phyloP scores from a whole-genome alignment of 2,888 invertebrate species.

The Euproctis similis region DNA sequence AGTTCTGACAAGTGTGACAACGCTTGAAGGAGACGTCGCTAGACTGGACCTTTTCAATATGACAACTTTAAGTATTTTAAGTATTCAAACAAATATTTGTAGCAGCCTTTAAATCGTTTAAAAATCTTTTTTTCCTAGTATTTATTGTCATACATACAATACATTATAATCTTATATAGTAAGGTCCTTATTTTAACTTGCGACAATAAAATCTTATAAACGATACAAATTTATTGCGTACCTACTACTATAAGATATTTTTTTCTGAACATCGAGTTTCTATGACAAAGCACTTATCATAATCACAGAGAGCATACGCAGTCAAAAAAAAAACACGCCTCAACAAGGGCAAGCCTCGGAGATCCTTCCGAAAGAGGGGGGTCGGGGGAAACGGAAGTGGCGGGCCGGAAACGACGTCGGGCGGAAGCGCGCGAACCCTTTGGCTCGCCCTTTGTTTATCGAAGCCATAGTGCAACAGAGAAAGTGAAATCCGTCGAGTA shows the following conservation, averaged over 20 bases:
- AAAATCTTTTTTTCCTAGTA: too few relatives aligned
- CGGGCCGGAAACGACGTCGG: conserved; percentile 57
- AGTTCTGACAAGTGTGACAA: conserved; percentile 12
- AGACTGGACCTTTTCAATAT: not conserved
- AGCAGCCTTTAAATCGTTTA: too few relatives aligned
- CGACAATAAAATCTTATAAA: too few relatives aligned
- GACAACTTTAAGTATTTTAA: too few relatives aligned
- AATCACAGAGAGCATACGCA: conserved; percentile 36
- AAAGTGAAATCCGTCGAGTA: conserved; percentile 9
- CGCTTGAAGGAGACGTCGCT: conserved; percentile 1
- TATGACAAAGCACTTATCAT: conserved; percentile 40
- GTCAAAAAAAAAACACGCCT: conserved; percentile 29
- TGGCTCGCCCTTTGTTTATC: conserved; percentile 59
- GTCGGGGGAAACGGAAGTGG: conserved; percentile 29
- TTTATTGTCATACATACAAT: too few relatives aligned
- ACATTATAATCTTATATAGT: too few relatives aligned
- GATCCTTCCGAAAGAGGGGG: conserved; percentile 25
- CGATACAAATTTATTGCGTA: too few relatives aligned
- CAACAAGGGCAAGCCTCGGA: conserved; percentile 24
- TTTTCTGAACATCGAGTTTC: conserved; percentile 11
- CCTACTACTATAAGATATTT: not conserved
- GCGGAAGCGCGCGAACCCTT: conserved; percentile 63
- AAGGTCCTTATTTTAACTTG: too few relatives aligned
- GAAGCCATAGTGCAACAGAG: conserved; percentile 15
- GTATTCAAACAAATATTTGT: too few relatives aligned